Evolutionary conservation across 2,113 vertebrate species (phyloP).

Genomic region (Cygnus atratus): DNA sequence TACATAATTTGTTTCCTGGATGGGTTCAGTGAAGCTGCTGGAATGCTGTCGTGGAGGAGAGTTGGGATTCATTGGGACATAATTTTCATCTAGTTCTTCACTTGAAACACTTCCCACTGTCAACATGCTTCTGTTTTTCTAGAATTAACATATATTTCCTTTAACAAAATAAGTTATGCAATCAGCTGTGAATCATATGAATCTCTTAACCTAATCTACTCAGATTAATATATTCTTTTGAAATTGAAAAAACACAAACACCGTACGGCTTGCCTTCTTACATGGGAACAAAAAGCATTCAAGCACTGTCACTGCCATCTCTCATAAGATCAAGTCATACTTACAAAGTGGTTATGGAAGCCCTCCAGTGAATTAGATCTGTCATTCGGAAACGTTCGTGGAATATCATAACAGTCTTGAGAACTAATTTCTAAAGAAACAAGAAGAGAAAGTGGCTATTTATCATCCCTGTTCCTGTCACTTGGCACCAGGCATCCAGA

Average conservation of each 20-base stretch:
- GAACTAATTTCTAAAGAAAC: slow-evolving; percentile 88
- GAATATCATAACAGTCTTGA: slow-evolving; percentile 98
- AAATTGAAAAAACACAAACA: slow-evolving; percentile 18
- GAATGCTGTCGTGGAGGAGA: slow-evolving; percentile 93
- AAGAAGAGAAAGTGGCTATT: slow-evolving; percentile 51
- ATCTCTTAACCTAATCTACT: slow-evolving; percentile 42
- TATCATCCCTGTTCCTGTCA: slow-evolving; percentile 19
- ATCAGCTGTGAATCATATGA: slow-evolving; percentile 46
- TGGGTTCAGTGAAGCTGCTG: slow-evolving; percentile 88
- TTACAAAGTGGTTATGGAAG: slow-evolving; percentile 96
- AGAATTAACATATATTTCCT: slow-evolving; percentile 74
- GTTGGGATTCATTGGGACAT: slow-evolving; percentile 97
- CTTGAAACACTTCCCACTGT: slow-evolving; percentile 87
- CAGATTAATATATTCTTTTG: not conserved
- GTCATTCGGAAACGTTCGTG: slow-evolving; percentile 91
- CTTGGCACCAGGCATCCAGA: not conserved
- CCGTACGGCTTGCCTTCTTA: not conserved
- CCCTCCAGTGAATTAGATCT: slow-evolving; percentile 93
- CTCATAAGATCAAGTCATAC: slow-evolving; percentile 70
- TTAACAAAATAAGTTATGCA: slow-evolving; percentile 68
- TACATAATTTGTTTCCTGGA: slow-evolving; percentile 95
- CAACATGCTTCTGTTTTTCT: slow-evolving; percentile 96
- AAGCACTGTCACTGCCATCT: not conserved
- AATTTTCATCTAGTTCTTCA: slow-evolving; percentile 97
- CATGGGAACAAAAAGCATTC: not conserved